Percentiles rank a stretch among this genome's conserved stretches.
phyloP scores from a whole-genome alignment of 2,888 invertebrate genomes.

The Laspeyria flexula region DNA sequence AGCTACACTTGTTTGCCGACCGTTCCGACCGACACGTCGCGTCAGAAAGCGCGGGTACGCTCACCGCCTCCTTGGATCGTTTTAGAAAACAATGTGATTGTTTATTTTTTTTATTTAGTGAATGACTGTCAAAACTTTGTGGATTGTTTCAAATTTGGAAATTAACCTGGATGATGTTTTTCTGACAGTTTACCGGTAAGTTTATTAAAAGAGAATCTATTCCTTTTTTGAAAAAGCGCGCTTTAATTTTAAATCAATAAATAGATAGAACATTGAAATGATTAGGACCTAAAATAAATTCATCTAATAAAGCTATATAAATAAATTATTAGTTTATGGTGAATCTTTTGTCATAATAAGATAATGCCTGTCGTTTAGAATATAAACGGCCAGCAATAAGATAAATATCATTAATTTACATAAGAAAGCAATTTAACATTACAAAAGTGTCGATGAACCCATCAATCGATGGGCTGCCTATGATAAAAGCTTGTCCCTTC shows the following conservation, averaged over 20 bases:
- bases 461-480: conserved; percentile 7
- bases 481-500: conserved; percentile 5
- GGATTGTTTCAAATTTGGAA: conserved; percentile 34
- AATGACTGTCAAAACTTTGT: conserved; percentile 33
- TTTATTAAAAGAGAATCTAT: conserved; percentile 12
- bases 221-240: background rate
- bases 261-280: too few relatives aligned
- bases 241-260: background rate
- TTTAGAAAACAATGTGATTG: conserved; percentile 42
- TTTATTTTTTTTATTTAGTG: conserved; percentile 42
- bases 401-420: conserved; percentile 29
- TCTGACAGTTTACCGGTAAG: conserved; percentile 33
- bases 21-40: conserved; percentile 43
- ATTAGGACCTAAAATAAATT: background rate
- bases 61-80: conserved; percentile 33
- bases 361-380: conserved; percentile 9
- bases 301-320: background rate
- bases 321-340: background rate
- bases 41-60: conserved; percentile 39
- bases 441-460: conserved; percentile 5
- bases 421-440: conserved; percentile 21
- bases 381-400: conserved; percentile 13
- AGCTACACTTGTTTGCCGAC: conserved; percentile 44
- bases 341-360: conserved; percentile 9
- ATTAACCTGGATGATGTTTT: conserved; percentile 31